A percentile compares a stretch with the other conserved stretches of the same genome.
phyloP scores from a whole-genome alignment of 2,113 vertebrate genomes.

The Myotis davidii region DNA sequence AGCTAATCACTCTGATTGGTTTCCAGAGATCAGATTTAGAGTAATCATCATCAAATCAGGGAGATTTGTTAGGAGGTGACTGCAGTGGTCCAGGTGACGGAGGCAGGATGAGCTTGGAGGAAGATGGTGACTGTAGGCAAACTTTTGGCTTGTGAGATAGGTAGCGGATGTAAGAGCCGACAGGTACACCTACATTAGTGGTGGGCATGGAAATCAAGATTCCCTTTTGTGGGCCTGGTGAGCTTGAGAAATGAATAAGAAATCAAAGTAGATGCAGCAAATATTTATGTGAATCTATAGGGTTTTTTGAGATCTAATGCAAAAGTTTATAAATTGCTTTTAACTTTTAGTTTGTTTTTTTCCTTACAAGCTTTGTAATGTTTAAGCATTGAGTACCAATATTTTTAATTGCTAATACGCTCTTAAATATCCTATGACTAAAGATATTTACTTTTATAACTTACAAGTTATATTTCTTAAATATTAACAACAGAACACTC shows the following conservation, averaged over 20 bases:
- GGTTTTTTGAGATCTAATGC: neutral
- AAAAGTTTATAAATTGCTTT: neutral
- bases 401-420: neutral
- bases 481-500: neutral
- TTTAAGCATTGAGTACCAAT: neutral
- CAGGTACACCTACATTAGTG: neutral
- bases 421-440: neutral
- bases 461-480: neutral
- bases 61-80: neutral
- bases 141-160: neutral
- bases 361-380: neutral
- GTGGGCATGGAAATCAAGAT: neutral
- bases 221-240: neutral
- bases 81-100: fast-evolving
- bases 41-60: neutral
- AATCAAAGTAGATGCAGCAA: neutral
- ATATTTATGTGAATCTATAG: neutral
- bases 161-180: neutral
- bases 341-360: neutral
- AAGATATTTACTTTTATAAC: neutral
- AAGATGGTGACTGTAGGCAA: neutral
- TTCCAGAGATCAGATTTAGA: neutral
- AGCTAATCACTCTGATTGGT: neutral
- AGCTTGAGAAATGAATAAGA: neutral
- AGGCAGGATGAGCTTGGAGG: neutral